A percentile compares a stretch with the other conserved stretches of the same genome.
These are phyloP conservation scores for Chloropsis hardwickii DNA, from an alignment of 2,113 vertebrate species.

Conservation along the genomic window DNA sequence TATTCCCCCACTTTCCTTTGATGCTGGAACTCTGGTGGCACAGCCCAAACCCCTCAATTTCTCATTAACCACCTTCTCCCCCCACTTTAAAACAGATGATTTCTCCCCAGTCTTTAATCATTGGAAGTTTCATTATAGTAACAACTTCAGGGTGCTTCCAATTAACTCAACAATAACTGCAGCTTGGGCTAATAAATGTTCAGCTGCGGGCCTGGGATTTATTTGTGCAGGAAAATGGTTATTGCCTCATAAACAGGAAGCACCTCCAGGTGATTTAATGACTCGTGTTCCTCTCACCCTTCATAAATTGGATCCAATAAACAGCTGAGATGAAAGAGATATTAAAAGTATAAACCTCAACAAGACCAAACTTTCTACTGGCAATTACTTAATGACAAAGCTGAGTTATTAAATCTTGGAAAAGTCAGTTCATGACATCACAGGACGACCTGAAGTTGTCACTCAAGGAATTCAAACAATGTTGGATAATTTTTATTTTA, in stretches of 20 bases:
- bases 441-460: background rate
- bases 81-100: background rate
- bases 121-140: constrained; percentile 27
- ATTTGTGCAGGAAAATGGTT: background rate
- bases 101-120: constrained; percentile 46
- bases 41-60: background rate
- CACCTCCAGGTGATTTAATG: constrained; percentile 31
- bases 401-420: background rate
- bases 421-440: background rate
- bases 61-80: background rate
- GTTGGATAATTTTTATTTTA: background rate
- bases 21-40: background rate
- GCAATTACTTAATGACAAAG: background rate
- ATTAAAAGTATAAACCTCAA: background rate
- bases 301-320: constrained; percentile 1
- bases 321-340: background rate
- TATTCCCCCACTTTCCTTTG: background rate
- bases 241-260: constrained; percentile 37
- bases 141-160: constrained; percentile 38
- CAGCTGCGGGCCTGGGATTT: background rate
- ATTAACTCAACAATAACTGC: constrained; percentile 26
- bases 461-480: background rate
- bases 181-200: constrained; percentile 25
- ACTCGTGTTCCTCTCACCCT: constrained; percentile 25
- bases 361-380: background rate